Conservation (phyloP, 2,888 invertebrate genomes). For the Melipona bicolor region DNA sequence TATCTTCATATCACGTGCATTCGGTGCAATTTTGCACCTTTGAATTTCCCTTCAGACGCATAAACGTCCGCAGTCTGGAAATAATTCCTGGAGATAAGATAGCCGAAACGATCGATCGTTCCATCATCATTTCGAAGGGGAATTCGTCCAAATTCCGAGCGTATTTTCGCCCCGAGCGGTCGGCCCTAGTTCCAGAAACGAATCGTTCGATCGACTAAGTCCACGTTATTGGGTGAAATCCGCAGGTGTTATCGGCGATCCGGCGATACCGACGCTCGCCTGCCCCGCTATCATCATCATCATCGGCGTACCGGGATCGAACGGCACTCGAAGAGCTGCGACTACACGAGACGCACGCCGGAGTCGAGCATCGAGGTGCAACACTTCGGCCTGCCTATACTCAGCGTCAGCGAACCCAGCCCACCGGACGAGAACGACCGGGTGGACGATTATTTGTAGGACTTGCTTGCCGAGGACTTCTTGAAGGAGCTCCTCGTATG, state of each 20-base stretch:
- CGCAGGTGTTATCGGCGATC: slow-evolving; percentile 78
- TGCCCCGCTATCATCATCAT: slow-evolving; percentile 76
- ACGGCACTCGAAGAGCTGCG: slow-evolving; percentile 86
- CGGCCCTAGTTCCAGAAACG: too few species aligned
- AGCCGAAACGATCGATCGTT: too few species aligned
- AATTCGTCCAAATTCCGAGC: too few species aligned
- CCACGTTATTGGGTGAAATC: slow-evolving; percentile 34
- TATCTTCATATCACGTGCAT: too few species aligned
- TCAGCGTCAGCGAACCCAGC: slow-evolving; percentile 92
- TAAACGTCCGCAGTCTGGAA: too few species aligned
- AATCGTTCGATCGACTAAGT: slow-evolving; percentile 1
- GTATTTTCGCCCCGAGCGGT: too few species aligned
- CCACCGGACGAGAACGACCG: slow-evolving; percentile 89
- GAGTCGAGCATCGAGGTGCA: slow-evolving; percentile 82
- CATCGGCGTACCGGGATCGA: slow-evolving; percentile 85
- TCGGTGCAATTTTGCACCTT: too few species aligned
- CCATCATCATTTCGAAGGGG: too few species aligned
- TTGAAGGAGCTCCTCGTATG: slow-evolving; percentile 82
- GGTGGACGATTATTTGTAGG: slow-evolving; percentile 87
- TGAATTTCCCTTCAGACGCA: too few species aligned
- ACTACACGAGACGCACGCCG: slow-evolving; percentile 77
- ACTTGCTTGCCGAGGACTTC: slow-evolving; percentile 83
- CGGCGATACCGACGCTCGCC: slow-evolving; percentile 75
- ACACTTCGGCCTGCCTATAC: slow-evolving; percentile 90
- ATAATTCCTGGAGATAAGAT: too few species aligned